Evolutionary conservation across 2,888 invertebrate species (phyloP).

Genomic region (Tetrapedia diversipes): DNA sequence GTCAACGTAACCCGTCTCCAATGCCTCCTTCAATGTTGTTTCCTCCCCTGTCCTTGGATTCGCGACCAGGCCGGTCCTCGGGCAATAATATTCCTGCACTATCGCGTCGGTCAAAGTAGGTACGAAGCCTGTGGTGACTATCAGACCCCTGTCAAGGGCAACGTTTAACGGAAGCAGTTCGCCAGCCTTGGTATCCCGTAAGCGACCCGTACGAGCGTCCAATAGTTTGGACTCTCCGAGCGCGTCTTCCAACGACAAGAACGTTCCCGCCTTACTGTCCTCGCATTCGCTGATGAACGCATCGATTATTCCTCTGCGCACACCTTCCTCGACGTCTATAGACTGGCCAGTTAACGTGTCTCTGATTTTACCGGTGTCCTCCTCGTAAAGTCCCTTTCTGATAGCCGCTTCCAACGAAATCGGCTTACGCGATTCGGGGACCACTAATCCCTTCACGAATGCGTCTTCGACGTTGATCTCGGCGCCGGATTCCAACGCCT

Average conservation of each 20-base stretch:
- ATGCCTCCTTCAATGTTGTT: conserved; percentile 90
- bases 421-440: conserved; percentile 88
- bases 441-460: conserved; percentile 88
- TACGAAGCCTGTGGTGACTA: conserved; percentile 88
- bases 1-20: conserved; percentile 89
- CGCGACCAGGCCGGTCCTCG: conserved; percentile 89
- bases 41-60: conserved; percentile 90
- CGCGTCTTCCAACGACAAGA: conserved; percentile 90
- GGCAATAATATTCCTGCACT: conserved; percentile 90
- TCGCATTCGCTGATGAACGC: conserved; percentile 92
- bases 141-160: conserved; percentile 88
- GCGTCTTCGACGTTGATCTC: conserved; percentile 89
- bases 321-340: conserved; percentile 90
- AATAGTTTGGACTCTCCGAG: conserved; percentile 84
- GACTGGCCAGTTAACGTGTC: conserved; percentile 89
- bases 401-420: conserved; percentile 92
- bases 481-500: conserved; percentile 90
- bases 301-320: conserved; percentile 91
- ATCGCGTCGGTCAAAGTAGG: conserved; percentile 90
- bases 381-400: conserved; percentile 88
- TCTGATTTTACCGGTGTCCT: conserved; percentile 87
- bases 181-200: conserved; percentile 88
- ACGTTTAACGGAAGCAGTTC: conserved; percentile 88
- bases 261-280: conserved; percentile 89
- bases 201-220: conserved; percentile 88